These are phyloP conservation scores for Yponomeuta evonymella DNA, from an alignment of 2,888 invertebrate species.

Conservation along the genomic window DNA sequence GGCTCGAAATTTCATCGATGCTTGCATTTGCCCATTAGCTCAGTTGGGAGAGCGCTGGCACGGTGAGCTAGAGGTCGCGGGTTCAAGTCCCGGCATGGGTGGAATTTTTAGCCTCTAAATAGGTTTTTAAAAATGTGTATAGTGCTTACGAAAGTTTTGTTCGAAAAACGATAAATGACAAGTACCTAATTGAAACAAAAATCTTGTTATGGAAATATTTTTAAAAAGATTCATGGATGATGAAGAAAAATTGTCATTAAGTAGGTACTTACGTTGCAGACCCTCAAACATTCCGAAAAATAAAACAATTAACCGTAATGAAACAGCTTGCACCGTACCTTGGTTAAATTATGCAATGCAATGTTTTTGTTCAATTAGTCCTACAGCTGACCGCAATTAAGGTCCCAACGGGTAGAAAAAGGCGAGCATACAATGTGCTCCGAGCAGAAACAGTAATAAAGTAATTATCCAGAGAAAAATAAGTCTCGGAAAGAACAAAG, in stretches of 20 bases:
- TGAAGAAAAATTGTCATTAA: background rate
- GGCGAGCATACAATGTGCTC: background rate
- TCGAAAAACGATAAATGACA: no score
- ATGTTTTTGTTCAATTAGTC: slow-evolving; percentile 14
- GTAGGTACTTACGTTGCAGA: background rate
- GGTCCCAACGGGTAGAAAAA: slow-evolving; percentile 7
- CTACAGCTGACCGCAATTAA: slow-evolving; percentile 10
- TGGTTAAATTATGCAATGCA: slow-evolving; percentile 8
- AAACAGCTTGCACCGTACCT: slow-evolving; percentile 1
- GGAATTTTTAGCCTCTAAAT: no score
- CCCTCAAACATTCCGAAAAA: background rate
- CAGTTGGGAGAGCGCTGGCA: no score
- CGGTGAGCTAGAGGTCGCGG: no score
- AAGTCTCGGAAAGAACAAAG: background rate
- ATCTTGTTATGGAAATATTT: background rate
- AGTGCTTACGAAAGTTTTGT: no score
- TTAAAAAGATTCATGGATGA: no score
- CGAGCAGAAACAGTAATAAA: background rate
- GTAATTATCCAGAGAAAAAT: background rate
- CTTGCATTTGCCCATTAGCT: no score
- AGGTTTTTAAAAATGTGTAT: no score
- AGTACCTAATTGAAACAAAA: background rate
- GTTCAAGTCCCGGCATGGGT: no score
- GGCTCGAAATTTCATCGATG: no score
- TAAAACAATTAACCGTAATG: slow-evolving; percentile 1